These are phyloP conservation scores for Metalampra italica DNA, from an alignment of 2,888 invertebrate genomes.

Conservation along the genomic window DNA sequence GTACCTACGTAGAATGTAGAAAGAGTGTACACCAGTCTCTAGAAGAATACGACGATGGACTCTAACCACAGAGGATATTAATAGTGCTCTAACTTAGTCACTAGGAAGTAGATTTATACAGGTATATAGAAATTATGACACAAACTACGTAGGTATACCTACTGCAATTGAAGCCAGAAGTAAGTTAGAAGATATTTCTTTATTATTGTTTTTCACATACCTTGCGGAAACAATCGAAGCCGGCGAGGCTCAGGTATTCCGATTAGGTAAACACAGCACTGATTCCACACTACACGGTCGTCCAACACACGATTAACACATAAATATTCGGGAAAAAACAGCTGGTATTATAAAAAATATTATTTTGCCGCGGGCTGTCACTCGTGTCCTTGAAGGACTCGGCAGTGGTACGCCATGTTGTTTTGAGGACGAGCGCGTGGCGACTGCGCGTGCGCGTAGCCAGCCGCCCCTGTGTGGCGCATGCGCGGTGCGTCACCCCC, in stretches of 20 bases:
- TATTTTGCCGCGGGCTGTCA: constrained; percentile 60
- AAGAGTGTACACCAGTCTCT: too few relatives aligned
- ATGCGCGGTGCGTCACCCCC: constrained; percentile 67
- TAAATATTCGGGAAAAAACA: constrained; percentile 24
- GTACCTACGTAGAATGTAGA: too few relatives aligned
- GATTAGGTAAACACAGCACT: constrained; percentile 45
- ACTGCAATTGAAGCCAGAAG: too few relatives aligned
- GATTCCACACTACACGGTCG: constrained; percentile 36
- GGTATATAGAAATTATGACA: too few relatives aligned
- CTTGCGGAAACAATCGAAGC: constrained; percentile 52
- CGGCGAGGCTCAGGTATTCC: constrained; percentile 47
- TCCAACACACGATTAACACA: constrained; percentile 16
- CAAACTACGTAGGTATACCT: too few relatives aligned
- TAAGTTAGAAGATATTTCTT: constrained; percentile 3
- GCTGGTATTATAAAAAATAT: constrained; percentile 25
- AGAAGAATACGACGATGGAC: too few relatives aligned
- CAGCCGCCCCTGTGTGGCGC: constrained; percentile 54
- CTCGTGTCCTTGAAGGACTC: constrained; percentile 63
- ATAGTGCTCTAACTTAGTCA: too few relatives aligned
- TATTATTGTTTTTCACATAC: constrained; percentile 53
- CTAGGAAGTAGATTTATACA: too few relatives aligned
- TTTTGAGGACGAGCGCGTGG: constrained; percentile 68
- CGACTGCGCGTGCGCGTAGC: constrained; percentile 67
- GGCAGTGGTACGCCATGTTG: constrained; percentile 60
- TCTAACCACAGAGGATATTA: too few relatives aligned